Evolutionary conservation across 2,888 invertebrate genomes (phyloP), one percentile per base, ranked within the genome.

Genomic region (Ochropleura leucogaster): DNA sequence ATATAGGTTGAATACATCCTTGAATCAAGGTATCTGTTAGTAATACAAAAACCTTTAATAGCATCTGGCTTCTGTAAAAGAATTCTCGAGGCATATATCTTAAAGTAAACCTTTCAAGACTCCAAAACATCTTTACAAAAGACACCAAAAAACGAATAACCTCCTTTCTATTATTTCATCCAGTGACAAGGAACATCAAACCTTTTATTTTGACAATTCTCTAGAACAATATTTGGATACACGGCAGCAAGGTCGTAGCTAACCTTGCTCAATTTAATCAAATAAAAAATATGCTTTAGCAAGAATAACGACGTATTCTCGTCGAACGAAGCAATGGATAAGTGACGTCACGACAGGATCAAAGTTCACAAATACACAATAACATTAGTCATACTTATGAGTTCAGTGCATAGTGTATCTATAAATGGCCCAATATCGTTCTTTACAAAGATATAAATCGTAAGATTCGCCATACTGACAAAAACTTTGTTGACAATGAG

Each of bases 321-420:
- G 30, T 63, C 46, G 10, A 57, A 42, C 4, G 18, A 60, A 42
- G n/a, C 9, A 62, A 42, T 66, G 55, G 16, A 47, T 63, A 20
- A 12, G 42, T 69, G 57, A 60, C 30, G 8, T 66, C 46, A 30
- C 8, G n/a, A 67, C 7, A 10, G 51, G 76, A 46, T n/a, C 76
- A 79, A 67, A 69, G 68, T 57, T 81, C 76, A 57, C 10, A 64
- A 74, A n/a, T 46, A 59, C n/a, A 69, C 57, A 68, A 60, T 40
- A 64, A 20, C 7, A 63, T 66, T 46, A 55, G 40, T 80, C 64
- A 74, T 60, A 9, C 14, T 65, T 46, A 62, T 55, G 16, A 16
- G 18, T 49, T 55, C 20, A 76, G 62, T 47, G 49, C 30, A 63
- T 4, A 55, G 18, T 47, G 62, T 51, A 55, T 55, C 18, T 30